Percentiles rank a stretch among this genome's conserved stretches.
phyloP scores from a whole-genome alignment of 23 tunicate genomes.

The Aplidium turbinatum region DNA sequence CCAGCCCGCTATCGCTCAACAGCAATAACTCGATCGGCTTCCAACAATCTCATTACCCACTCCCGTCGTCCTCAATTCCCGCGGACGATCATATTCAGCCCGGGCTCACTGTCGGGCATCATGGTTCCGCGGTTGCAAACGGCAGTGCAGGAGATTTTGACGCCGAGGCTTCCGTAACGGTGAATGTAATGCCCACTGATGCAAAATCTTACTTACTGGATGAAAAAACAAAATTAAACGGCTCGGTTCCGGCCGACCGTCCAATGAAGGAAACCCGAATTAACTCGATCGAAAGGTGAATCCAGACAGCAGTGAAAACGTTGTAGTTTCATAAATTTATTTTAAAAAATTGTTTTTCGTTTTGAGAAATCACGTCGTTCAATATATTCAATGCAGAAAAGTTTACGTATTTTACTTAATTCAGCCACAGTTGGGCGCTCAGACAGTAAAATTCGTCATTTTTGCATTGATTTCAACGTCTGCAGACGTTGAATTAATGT shows the following conservation, averaged over 20 bases:
- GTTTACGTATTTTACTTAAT: no score
- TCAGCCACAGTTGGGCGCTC: no score
- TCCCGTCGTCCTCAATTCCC: neutral
- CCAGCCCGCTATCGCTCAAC: slow-evolving; percentile 28
- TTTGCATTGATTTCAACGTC: no score
- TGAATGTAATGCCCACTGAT: neutral
- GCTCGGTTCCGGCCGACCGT: neutral
- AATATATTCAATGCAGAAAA: no score
- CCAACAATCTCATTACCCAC: slow-evolving; percentile 11
- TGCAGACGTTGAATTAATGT: no score
- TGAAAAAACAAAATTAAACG: neutral
- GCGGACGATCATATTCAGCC: slow-evolving; percentile 37
- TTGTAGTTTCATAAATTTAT: neutral
- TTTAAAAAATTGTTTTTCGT: neutral
- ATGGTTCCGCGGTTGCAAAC: slow-evolving; percentile 13
- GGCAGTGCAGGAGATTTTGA: neutral
- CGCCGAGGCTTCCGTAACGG: neutral
- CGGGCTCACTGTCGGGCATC: slow-evolving; percentile 39
- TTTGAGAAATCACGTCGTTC: no score
- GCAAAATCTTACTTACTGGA: neutral
- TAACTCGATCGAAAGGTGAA: neutral
- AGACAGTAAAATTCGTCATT: no score
- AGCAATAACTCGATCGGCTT: slow-evolving; percentile 45
- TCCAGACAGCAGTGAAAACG: neutral
- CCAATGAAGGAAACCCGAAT: neutral